Conservation (phyloP, 2,888 invertebrate genomes). For the Spicauda simplicius region DNA sequence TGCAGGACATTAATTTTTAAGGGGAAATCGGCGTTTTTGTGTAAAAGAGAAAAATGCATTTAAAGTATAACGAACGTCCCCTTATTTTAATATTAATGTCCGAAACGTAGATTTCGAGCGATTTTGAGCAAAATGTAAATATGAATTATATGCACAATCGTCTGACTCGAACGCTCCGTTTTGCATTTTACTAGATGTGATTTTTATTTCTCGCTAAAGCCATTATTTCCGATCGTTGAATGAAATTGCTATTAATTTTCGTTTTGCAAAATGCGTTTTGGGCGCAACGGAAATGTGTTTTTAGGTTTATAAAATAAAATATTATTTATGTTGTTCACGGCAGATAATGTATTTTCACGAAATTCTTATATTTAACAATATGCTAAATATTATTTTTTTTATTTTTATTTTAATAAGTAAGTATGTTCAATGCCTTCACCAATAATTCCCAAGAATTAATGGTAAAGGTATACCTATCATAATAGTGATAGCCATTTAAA, state of each 20-base stretch:
- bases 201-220: conserved; percentile 63
- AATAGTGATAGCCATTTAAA: too few relatives aligned
- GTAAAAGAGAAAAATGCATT: conserved; percentile 78
- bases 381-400: too few relatives aligned
- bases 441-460: too few relatives aligned
- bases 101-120: conserved; percentile 45
- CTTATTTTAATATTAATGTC: conserved; percentile 78
- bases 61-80: conserved; percentile 78
- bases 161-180: conserved; percentile 44
- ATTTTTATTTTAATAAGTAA: too few relatives aligned
- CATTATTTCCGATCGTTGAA: conserved; percentile 49
- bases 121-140: conserved; percentile 48
- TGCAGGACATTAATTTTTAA: conserved; percentile 78
- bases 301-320: too few relatives aligned
- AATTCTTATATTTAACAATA: too few relatives aligned
- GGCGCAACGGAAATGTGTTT: conserved; percentile 12
- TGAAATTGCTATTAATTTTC: conserved; percentile 34
- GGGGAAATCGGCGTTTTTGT: conserved; percentile 77
- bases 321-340: too few relatives aligned
- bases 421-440: too few relatives aligned
- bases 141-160: conserved; percentile 50
- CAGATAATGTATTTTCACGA: too few relatives aligned
- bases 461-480: too few relatives aligned
- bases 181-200: conserved; percentile 58
- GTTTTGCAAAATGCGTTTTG: conserved; percentile 22